phyloP scores from a whole-genome alignment of 2,113 vertebrate genomes.

The Pagrus major region DNA sequence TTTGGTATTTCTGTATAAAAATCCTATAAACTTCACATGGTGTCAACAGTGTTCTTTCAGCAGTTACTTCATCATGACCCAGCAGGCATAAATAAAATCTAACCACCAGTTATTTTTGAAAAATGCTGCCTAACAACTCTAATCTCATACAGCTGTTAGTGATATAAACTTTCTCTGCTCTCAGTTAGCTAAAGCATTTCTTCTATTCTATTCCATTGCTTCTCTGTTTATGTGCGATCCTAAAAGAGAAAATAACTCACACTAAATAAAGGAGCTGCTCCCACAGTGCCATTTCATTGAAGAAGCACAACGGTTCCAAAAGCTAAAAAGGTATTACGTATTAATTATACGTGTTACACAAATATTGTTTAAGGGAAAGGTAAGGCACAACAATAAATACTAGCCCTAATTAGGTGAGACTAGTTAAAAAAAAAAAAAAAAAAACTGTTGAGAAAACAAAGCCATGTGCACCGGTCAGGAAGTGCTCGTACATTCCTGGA shows the following conservation, averaged over 20 bases:
- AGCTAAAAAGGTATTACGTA: neutral
- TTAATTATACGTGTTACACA: neutral
- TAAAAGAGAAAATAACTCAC: neutral
- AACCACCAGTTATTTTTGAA: neutral
- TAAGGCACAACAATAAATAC: neutral
- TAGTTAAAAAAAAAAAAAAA: too few relatives aligned
- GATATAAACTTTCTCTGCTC: neutral
- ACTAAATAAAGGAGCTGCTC: neutral
- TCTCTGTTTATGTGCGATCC: neutral
- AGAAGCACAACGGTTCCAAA: neutral
- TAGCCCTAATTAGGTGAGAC: neutral
- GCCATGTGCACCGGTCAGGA: neutral
- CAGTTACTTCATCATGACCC: neutral
- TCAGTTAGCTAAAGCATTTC: neutral
- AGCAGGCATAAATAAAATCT: neutral
- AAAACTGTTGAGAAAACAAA: conserved; percentile 26
- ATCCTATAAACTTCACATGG: too few relatives aligned
- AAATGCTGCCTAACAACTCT: neutral
- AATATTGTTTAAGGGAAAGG: conserved; percentile 1
- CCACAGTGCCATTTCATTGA: neutral
- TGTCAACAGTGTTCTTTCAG: neutral
- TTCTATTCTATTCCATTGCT: neutral
- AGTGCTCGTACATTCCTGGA: conserved; percentile 25
- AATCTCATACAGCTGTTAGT: neutral
- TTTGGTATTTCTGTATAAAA: neutral